phyloP scores from a whole-genome alignment of 2,797 vertebrate genomes.

The Antennarius maculatus region DNA sequence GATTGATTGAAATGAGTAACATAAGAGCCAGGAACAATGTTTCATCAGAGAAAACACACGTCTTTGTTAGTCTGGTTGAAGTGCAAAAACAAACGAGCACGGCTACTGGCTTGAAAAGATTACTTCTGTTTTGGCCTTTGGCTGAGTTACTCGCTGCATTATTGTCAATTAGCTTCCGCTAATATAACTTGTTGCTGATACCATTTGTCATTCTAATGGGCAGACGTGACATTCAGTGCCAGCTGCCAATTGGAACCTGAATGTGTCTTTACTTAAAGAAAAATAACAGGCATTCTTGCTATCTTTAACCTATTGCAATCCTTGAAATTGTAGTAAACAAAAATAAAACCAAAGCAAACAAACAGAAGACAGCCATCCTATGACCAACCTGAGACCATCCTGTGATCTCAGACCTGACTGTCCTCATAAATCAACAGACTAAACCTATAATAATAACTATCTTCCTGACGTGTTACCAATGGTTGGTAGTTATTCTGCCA shows the following conservation, averaged over 20 bases:
- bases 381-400: slow-evolving; percentile 7
- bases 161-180: not conserved
- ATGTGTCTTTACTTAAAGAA: not conserved
- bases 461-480: slow-evolving; percentile 25
- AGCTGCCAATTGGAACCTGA: not conserved
- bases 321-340: too few relatives aligned
- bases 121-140: not conserved
- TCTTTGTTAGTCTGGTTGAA: not conserved
- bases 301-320: too few relatives aligned
- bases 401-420: slow-evolving; percentile 1
- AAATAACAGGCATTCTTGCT: not conserved
- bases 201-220: not conserved
- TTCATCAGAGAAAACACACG: not conserved
- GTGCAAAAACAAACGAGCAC: not conserved
- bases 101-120: not conserved
- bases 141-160: not conserved
- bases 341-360: too few relatives aligned
- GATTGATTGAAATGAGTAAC: slow-evolving; percentile 6
- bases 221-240: not conserved
- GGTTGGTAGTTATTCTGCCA: slow-evolving; percentile 4
- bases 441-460: slow-evolving; percentile 23
- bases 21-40: not conserved
- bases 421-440: slow-evolving; percentile 23
- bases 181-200: not conserved
- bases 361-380: too few relatives aligned